Percentiles rank a stretch among this genome's conserved stretches.
Evolutionary conservation across 2,113 vertebrate genomes (phyloP).

Genomic region (human (Homo sapiens)): DNA sequence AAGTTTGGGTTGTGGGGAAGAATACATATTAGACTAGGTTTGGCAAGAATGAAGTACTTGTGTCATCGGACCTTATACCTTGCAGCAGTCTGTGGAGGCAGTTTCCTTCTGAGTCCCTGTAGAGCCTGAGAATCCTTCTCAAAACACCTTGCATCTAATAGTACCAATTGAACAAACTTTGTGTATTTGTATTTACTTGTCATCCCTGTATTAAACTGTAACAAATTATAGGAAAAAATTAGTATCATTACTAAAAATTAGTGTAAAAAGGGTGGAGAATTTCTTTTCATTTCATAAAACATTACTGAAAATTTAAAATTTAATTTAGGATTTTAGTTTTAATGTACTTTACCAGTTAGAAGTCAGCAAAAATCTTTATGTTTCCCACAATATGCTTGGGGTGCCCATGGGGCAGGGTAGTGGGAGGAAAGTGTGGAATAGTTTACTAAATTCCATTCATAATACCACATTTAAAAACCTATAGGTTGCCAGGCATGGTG

Average conservation of each 20-base stretch:
- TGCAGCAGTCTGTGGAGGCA: background rate
- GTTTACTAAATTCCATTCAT: background rate
- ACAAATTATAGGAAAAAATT: conserved; percentile 34
- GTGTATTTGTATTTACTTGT: background rate
- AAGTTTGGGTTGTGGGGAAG: background rate
- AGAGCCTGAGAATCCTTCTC: background rate
- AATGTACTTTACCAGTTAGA: background rate
- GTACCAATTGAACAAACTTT: background rate
- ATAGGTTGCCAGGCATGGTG: no score
- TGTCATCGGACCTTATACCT: background rate
- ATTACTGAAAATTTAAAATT: conserved; percentile 10
- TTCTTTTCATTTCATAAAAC: background rate
- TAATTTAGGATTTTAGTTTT: conserved; percentile 32
- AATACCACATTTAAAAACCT: background rate
- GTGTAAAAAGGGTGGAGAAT: background rate
- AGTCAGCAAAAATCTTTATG: background rate
- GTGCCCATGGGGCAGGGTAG: no score
- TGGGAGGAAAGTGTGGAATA: background rate
- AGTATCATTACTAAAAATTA: background rate
- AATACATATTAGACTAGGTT: background rate
- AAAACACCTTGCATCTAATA: background rate
- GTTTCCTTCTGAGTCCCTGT: background rate
- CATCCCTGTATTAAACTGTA: background rate
- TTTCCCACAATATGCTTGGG: background rate
- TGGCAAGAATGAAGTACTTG: background rate